Evolutionary conservation across 2,113 vertebrate species (phyloP).

Genomic region (Sinosuthora webbiana): DNA sequence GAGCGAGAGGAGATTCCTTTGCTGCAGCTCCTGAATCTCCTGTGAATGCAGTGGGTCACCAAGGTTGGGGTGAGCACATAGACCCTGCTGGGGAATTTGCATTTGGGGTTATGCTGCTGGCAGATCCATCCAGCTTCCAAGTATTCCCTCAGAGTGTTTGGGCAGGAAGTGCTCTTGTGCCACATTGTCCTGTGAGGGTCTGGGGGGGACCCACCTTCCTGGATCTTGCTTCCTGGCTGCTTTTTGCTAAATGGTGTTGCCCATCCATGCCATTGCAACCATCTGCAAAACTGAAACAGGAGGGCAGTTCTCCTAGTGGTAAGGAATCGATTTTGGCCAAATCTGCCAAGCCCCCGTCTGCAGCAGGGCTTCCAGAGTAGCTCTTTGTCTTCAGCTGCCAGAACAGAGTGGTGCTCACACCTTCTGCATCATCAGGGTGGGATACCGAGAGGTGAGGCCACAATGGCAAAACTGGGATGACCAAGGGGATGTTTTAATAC

Average conservation of each 20-base stretch:
- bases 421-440: background rate
- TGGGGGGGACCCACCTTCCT: background rate
- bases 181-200: background rate
- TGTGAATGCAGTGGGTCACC: background rate
- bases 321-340: background rate
- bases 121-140: background rate
- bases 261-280: background rate
- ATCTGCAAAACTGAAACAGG: slow-evolving; percentile 31
- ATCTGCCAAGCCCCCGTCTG: background rate
- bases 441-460: background rate
- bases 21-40: background rate
- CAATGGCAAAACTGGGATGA: background rate
- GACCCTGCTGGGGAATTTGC: background rate
- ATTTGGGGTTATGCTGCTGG: background rate
- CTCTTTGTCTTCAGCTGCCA: background rate
- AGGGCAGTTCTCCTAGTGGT: background rate
- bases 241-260: background rate
- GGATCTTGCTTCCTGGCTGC: background rate
- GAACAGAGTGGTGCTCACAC: background rate
- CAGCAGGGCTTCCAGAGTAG: background rate
- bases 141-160: background rate
- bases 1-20: fast-evolving
- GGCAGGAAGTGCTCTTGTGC: fast-evolving
- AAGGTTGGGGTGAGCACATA: background rate
- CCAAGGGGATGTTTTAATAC: background rate